phyloP scores from a whole-genome alignment of 2,113 vertebrate genomes.

The Prolemur simus region DNA sequence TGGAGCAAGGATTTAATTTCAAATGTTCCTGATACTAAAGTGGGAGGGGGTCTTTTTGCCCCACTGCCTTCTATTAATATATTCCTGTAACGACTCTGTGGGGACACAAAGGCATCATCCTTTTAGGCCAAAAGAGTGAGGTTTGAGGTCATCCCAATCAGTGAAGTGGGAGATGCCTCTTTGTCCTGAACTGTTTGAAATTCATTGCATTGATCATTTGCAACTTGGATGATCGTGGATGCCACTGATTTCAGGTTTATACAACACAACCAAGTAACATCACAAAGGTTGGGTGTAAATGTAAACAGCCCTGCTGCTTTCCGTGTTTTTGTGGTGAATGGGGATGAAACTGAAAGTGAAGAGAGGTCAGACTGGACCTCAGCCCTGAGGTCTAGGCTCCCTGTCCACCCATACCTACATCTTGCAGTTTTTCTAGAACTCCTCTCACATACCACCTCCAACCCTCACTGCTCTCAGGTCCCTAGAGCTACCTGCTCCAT shows the following conservation, averaged over 20 bases:
- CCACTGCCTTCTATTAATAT: neutral
- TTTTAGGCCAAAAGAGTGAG: neutral
- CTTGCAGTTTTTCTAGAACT: neutral
- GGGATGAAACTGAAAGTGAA: neutral
- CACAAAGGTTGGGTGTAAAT: neutral
- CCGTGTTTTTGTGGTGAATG: neutral
- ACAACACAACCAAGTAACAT: neutral
- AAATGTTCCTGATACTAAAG: neutral
- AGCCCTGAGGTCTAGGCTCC: neutral
- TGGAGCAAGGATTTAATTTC: neutral
- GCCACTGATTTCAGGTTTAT: neutral
- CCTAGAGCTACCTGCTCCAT: no score
- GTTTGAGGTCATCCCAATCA: neutral
- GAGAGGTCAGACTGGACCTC: neutral
- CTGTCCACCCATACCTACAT: fast-evolving
- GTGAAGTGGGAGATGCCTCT: neutral
- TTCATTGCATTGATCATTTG: neutral
- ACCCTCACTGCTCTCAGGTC: neutral
- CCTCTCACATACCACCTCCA: neutral
- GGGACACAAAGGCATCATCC: neutral
- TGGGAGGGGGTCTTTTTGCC: neutral
- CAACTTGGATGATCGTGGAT: no score
- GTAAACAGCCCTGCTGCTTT: neutral
- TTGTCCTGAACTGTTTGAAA: neutral
- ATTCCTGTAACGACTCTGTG: neutral